Evolutionary conservation across 2,113 vertebrate genomes (phyloP).

Genomic region (Microtus richardsoni): DNA sequence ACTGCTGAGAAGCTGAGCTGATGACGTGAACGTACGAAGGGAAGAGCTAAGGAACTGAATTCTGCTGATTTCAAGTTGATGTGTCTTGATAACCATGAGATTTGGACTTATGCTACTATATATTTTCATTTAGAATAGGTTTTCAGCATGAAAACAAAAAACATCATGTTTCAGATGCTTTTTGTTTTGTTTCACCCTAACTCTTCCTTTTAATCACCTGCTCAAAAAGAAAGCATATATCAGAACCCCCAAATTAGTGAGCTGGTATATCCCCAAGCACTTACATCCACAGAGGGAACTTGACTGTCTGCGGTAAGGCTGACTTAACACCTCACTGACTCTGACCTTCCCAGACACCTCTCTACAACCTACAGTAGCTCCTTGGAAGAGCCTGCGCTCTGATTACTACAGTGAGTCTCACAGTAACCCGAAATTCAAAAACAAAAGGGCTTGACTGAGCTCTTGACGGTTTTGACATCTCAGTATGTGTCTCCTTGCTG

Average conservation of each 20-base stretch:
- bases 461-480: background rate
- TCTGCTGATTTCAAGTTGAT: slow-evolving; percentile 10
- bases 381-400: background rate
- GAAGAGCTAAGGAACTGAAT: background rate
- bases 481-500: background rate
- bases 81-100: background rate
- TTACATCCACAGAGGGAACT: background rate
- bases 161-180: background rate
- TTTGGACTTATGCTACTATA: background rate
- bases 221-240: background rate
- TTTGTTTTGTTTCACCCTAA: slow-evolving; percentile 9
- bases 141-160: slow-evolving; percentile 44
- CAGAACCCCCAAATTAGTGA: background rate
- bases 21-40: background rate
- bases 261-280: background rate
- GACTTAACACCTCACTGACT: background rate
- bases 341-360: background rate
- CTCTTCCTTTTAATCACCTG: slow-evolving; percentile 14
- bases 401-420: background rate
- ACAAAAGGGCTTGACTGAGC: background rate
- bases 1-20: background rate
- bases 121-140: slow-evolving; percentile 46
- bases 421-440: background rate
- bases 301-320: background rate
- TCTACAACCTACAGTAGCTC: background rate